These are phyloP conservation scores for Acanthosepion lycidas DNA, from an alignment of 2,888 invertebrate species.

Conservation along the genomic window DNA sequence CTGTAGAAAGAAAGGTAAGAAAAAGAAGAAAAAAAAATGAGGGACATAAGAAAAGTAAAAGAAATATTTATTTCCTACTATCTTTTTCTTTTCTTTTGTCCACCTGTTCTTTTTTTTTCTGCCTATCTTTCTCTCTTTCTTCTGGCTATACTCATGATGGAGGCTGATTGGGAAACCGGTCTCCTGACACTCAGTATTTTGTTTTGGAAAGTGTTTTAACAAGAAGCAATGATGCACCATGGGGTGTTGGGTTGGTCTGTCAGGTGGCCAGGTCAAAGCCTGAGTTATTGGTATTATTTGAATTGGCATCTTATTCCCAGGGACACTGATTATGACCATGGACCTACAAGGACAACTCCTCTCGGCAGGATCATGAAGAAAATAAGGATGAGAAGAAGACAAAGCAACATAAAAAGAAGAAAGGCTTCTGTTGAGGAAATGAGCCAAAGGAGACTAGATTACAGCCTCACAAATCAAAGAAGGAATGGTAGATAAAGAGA, in stretches of 20 bases:
- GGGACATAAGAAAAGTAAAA: neutral
- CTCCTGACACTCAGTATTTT: neutral
- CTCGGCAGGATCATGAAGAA: neutral
- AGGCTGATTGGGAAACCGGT: neutral
- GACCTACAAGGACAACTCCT: slow-evolving; percentile 21
- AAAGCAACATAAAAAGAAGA: slow-evolving; percentile 6
- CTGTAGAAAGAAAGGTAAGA: neutral
- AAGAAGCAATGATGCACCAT: neutral
- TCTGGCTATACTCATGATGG: slow-evolving; percentile 7
- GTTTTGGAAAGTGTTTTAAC: slow-evolving; percentile 33
- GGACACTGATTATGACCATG: neutral
- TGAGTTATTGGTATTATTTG: slow-evolving; percentile 33
- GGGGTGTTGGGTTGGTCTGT: neutral
- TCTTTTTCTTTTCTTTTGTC: neutral
- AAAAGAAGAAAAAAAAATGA: neutral
- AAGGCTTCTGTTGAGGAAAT: neutral
- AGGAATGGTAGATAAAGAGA: neutral
- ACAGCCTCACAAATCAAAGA: slow-evolving; percentile 4
- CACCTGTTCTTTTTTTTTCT: neutral
- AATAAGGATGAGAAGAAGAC: slow-evolving; percentile 2
- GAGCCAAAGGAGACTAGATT: slow-evolving; percentile 22
- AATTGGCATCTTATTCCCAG: slow-evolving; percentile 13
- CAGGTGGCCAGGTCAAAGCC: slow-evolving; percentile 33
- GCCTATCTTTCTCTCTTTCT: neutral
- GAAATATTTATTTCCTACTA: neutral